phyloP scores from a whole-genome alignment of 2,888 invertebrate species.

The Antheraea yamamai region DNA sequence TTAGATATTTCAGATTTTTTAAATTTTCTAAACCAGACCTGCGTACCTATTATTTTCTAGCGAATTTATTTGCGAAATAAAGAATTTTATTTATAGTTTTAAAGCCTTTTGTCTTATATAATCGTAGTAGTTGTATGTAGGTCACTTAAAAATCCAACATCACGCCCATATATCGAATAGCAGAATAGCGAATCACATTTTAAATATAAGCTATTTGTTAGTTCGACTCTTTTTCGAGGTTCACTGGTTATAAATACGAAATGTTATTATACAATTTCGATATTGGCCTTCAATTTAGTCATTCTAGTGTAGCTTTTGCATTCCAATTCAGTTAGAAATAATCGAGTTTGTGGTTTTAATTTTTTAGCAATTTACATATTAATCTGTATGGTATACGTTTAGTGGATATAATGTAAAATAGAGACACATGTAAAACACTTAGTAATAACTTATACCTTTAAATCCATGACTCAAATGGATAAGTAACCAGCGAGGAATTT shows the following conservation, averaged over 20 bases:
- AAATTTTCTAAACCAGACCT: too few relatives aligned
- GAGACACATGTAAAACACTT: background rate
- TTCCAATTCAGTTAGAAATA: background rate
- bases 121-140: too few relatives aligned
- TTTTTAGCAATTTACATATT: background rate
- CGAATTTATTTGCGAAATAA: too few relatives aligned
- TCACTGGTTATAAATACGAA: background rate
- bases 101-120: too few relatives aligned
- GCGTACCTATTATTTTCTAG: too few relatives aligned
- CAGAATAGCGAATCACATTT: constrained; percentile 5
- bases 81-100: too few relatives aligned
- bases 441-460: background rate
- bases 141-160: too few relatives aligned
- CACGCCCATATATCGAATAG: too few relatives aligned
- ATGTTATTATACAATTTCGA: background rate
- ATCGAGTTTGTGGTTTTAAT: background rate
- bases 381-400: background rate
- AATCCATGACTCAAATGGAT: too few relatives aligned
- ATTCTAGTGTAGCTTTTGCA: background rate
- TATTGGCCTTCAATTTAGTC: background rate
- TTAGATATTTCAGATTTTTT: too few relatives aligned
- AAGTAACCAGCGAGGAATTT: too few relatives aligned
- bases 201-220: constrained; percentile 10
- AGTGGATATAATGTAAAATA: background rate
- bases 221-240: background rate